Conservation (phyloP, 1,140 invertebrate genomes). For the Bombus superbus region DNA sequence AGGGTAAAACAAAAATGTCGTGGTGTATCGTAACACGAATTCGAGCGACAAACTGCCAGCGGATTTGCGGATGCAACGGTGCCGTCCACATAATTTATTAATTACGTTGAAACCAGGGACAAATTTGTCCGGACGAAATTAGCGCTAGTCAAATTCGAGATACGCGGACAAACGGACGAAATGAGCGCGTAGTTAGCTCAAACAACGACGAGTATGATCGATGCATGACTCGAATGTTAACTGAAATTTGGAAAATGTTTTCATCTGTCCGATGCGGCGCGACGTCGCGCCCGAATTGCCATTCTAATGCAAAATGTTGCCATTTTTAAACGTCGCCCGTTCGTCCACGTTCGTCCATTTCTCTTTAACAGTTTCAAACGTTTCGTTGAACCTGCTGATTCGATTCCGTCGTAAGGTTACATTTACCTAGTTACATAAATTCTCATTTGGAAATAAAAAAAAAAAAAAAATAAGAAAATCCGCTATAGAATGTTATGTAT, state of each 20-base stretch:
- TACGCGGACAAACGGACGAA: conserved; percentile 46
- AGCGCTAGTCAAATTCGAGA: conserved; percentile 50
- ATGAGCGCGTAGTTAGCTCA: conserved; percentile 41
- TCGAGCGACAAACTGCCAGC: not conserved
- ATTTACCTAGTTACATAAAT: not conserved
- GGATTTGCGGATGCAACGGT: conserved; percentile 1
- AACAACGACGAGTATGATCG: conserved; percentile 38
- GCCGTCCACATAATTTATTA: conserved; percentile 43
- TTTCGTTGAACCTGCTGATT: not conserved
- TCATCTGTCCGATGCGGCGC: too few species aligned
- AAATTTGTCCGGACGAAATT: conserved; percentile 48
- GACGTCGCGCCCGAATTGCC: not conserved
- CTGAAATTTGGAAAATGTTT: conserved; percentile 41
- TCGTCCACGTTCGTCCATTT: not conserved
- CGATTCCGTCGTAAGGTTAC: not conserved
- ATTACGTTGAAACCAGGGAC: conserved; percentile 53
- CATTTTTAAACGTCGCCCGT: not conserved
- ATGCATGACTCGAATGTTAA: conserved; percentile 52
- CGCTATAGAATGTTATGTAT: too few species aligned
- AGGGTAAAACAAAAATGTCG: not conserved
- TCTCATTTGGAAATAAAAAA: not conserved
- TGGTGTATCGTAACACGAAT: not conserved
- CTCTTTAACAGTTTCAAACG: not conserved
- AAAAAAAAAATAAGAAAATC: not conserved
- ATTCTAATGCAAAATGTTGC: not conserved